Evolutionary conservation across 2,888 invertebrate species (phyloP).

Genomic region (Zeuzera pyrina): DNA sequence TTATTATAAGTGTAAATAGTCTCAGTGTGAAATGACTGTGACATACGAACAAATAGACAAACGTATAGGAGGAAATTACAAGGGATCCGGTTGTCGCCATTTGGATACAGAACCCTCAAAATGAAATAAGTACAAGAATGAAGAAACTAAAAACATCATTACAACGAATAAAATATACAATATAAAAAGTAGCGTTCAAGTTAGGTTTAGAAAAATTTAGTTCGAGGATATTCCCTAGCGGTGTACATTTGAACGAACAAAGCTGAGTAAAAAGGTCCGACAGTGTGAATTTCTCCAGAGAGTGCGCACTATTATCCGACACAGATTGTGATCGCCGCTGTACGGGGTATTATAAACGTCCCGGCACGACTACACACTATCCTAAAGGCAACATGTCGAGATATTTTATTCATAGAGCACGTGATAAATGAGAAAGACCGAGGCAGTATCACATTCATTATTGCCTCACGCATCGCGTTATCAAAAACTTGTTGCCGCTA

Average conservation of each 20-base stretch:
- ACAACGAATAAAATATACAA: no score
- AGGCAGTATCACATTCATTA: constrained; percentile 66
- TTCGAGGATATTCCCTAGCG: constrained; percentile 30
- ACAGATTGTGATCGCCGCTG: constrained; percentile 50
- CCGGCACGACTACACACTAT: constrained; percentile 54
- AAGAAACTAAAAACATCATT: no score
- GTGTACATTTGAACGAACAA: constrained; percentile 34
- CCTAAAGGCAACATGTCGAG: constrained; percentile 52
- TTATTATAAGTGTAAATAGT: no score
- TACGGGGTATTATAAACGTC: constrained; percentile 49
- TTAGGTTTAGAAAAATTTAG: no score
- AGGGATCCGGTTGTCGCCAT: no score
- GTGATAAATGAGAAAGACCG: constrained; percentile 63
- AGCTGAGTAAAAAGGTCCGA: constrained; percentile 26
- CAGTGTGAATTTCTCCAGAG: constrained; percentile 48
- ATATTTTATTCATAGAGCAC: constrained; percentile 67
- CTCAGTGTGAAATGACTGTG: no score
- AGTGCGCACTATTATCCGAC: constrained; percentile 41
- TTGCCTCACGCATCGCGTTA: constrained; percentile 56
- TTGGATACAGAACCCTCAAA: no score
- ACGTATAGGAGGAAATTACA: no score
- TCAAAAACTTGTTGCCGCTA: constrained; percentile 65
- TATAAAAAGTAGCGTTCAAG: no score
- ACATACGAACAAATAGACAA: no score
- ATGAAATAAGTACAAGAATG: no score